Conservation (phyloP, 2,113 vertebrate species). For the Nansenia antarctica region DNA sequence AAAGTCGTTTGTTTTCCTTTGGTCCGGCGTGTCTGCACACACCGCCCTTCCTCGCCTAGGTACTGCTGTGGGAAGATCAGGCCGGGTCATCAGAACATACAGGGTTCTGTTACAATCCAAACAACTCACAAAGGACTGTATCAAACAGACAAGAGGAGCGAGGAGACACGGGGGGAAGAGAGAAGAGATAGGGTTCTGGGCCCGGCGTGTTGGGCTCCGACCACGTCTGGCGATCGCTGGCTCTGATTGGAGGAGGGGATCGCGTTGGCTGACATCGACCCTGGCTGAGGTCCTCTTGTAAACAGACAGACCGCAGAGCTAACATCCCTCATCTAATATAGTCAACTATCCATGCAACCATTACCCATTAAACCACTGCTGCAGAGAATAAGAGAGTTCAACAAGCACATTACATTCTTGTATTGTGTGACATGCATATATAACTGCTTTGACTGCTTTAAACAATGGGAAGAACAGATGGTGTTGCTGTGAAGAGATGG, state of each 20-base stretch:
- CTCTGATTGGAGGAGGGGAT: constrained; percentile 8
- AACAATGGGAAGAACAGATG: not conserved
- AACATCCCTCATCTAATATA: not conserved
- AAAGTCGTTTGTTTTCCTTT: constrained; percentile 79
- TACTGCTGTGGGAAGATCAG: constrained; percentile 67
- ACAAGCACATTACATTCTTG: not conserved
- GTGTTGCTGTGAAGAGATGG: constrained; percentile 7
- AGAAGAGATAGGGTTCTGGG: constrained; percentile 24
- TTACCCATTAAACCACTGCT: no score
- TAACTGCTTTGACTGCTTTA: not conserved
- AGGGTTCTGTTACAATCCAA: constrained; percentile 71
- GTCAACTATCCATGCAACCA: no score
- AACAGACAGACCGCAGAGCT: not conserved
- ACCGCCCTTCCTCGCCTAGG: constrained; percentile 69
- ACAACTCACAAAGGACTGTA: constrained; percentile 62
- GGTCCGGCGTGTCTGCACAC: constrained; percentile 77
- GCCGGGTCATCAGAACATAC: constrained; percentile 72
- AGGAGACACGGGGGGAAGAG: constrained; percentile 26
- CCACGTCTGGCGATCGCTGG: constrained; percentile 19
- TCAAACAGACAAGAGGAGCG: no score
- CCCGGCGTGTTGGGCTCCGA: constrained; percentile 24
- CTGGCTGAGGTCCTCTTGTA: not conserved
- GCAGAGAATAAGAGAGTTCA: no score
- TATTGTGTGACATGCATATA: not conserved
- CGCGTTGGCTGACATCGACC: not conserved